Conservation (phyloP, 2,888 invertebrate species). For the Synanthedon formicaeformis region DNA sequence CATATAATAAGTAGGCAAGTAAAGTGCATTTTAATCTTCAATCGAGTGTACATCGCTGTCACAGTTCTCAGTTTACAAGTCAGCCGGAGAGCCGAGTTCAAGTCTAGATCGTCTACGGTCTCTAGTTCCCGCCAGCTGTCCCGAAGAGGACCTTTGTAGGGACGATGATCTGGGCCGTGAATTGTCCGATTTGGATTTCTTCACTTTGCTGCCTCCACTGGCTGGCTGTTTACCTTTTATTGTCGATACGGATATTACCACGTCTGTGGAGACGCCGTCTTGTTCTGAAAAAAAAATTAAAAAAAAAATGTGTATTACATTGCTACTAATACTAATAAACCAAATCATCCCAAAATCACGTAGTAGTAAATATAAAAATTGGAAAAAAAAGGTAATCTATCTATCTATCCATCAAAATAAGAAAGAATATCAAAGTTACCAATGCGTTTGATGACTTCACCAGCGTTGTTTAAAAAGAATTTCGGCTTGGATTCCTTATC, state of each 20-base stretch:
- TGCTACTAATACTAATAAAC: too few relatives aligned
- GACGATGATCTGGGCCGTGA: conserved; percentile 52
- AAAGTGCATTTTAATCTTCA: too few relatives aligned
- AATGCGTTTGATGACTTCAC: conserved; percentile 62
- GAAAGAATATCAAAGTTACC: conserved; percentile 25
- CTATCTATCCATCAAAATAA: background rate
- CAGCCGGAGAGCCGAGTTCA: conserved; percentile 52
- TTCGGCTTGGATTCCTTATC: conserved; percentile 47
- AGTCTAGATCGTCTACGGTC: conserved; percentile 55
- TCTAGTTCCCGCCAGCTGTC: conserved; percentile 41
- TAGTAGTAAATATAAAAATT: too few relatives aligned
- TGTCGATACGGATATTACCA: conserved; percentile 55
- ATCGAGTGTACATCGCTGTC: too few relatives aligned
- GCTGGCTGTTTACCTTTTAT: conserved; percentile 65
- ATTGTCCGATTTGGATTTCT: conserved; percentile 59
- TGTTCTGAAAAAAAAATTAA: conserved; percentile 42
- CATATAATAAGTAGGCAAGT: too few relatives aligned
- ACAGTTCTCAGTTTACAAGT: conserved; percentile 25
- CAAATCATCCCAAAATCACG: too few relatives aligned
- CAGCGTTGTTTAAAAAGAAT: conserved; percentile 65
- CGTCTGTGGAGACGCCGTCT: conserved; percentile 49
- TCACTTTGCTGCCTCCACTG: conserved; percentile 56
- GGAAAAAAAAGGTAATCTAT: background rate
- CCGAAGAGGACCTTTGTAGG: conserved; percentile 55
- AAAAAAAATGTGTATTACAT: background rate